These are phyloP conservation scores for Pantherophis alleghaniensis DNA, from an alignment of 2,797 vertebrate genomes.

Conservation along the genomic window DNA sequence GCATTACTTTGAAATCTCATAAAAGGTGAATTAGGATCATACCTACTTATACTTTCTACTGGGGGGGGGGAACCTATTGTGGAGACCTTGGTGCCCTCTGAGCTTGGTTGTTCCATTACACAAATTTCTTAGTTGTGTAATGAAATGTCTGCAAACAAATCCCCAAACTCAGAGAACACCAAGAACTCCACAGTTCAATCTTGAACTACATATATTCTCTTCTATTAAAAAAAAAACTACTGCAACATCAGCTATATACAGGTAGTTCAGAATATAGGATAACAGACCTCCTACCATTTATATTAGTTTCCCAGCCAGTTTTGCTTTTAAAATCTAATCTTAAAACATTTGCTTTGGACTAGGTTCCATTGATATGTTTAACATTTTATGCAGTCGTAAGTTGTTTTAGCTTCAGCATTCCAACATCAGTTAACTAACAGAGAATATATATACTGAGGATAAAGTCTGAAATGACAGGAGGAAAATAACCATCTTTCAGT, in stretches of 20 bases:
- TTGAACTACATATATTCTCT: not conserved
- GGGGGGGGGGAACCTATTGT: not conserved
- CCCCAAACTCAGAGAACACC: not conserved
- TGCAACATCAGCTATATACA: not conserved
- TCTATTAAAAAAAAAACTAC: not conserved
- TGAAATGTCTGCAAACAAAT: not conserved
- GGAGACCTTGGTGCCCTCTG: not conserved
- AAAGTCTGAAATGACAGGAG: not conserved
- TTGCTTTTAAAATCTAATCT: not conserved
- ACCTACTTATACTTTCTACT: not conserved
- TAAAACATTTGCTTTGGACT: not conserved
- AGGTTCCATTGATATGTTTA: not conserved
- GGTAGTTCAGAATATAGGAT: not conserved
- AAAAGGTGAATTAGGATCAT: not conserved
- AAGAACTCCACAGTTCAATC: not conserved
- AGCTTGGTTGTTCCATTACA: not conserved
- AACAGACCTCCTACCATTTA: not conserved
- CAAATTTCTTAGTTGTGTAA: not conserved
- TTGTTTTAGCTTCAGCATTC: slow-evolving; percentile 7
- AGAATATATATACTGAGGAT: slow-evolving; percentile 7
- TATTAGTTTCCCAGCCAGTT: not conserved
- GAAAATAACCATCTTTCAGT: not conserved
- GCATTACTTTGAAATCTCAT: not conserved
- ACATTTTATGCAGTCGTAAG: not conserved
- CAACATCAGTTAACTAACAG: slow-evolving; percentile 6